These are phyloP conservation scores for Drosophila takahashii DNA, from an alignment of 1,140 invertebrate species.

Conservation along the genomic window DNA sequence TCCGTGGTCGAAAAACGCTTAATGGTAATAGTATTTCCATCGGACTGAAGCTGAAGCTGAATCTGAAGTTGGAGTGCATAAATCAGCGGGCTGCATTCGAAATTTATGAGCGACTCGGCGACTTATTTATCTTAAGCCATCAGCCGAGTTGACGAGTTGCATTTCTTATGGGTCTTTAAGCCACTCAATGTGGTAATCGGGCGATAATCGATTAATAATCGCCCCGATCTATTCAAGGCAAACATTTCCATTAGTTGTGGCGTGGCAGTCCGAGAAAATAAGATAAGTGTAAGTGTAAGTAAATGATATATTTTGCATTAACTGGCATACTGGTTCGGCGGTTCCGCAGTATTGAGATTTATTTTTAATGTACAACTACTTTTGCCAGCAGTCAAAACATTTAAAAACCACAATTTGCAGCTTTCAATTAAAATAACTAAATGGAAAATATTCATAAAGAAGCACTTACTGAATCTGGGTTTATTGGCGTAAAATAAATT, in stretches of 20 bases:
- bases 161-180: slow-evolving; percentile 1
- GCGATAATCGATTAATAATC: slow-evolving; percentile 16
- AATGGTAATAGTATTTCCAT: neutral
- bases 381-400: neutral
- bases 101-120: slow-evolving; percentile 22
- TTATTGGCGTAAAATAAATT: neutral
- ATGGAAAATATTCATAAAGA: neutral
- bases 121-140: slow-evolving; percentile 11
- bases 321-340: neutral
- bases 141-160: neutral
- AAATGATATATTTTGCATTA: neutral
- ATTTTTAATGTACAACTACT: neutral
- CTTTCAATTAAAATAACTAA: neutral
- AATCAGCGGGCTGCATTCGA: slow-evolving; percentile 20
- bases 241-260: slow-evolving; percentile 19
- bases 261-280: neutral
- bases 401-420: neutral
- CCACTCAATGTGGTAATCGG: slow-evolving; percentile 25
- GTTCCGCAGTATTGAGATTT: neutral
- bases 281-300: neutral
- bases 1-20: slow-evolving; percentile 10
- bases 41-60: too few relatives aligned
- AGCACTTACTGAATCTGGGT: neutral
- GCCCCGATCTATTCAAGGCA: neutral
- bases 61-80: slow-evolving; percentile 6